Percentiles rank a stretch among this genome's conserved stretches.
Conservation (phyloP, 2,888 invertebrate species). For the Plagodis pulveraria region DNA sequence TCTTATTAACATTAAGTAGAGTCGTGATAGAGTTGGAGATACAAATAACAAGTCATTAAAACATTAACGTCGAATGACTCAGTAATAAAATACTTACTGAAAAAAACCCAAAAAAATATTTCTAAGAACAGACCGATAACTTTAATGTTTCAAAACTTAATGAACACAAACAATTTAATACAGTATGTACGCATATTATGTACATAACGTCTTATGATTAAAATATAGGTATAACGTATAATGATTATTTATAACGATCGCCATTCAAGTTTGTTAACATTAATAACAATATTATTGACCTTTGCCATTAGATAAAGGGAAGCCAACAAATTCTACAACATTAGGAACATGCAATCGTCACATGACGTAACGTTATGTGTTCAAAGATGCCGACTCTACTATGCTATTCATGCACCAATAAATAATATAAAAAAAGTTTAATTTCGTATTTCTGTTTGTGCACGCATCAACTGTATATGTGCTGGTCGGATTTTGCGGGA, state of each 20-base stretch:
- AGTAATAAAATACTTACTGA: too few species aligned
- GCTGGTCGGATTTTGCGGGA: too few species aligned
- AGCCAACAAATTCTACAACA: constrained; percentile 51
- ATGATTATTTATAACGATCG: constrained; percentile 37
- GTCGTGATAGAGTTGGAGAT: too few species aligned
- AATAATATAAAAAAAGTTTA: too few species aligned
- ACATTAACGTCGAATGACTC: too few species aligned
- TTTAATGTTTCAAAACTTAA: not conserved
- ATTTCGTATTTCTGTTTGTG: too few species aligned
- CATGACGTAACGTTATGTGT: constrained; percentile 44
- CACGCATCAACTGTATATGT: too few species aligned
- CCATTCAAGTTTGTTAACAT: constrained; percentile 40
- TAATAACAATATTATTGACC: constrained; percentile 52
- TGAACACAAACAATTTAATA: not conserved
- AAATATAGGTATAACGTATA: not conserved
- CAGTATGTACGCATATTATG: not conserved
- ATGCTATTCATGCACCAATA: not conserved
- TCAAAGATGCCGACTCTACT: constrained; percentile 51
- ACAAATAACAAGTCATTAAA: too few species aligned
- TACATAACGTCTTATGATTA: not conserved
- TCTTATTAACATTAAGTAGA: too few species aligned
- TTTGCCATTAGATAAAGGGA: constrained; percentile 43
- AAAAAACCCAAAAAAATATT: not conserved
- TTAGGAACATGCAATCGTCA: constrained; percentile 45
- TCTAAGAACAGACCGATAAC: not conserved